Base-by-base conservation (phyloP, 2,113 vertebrate genomes). In the Ceratotherium simum region DNA sequence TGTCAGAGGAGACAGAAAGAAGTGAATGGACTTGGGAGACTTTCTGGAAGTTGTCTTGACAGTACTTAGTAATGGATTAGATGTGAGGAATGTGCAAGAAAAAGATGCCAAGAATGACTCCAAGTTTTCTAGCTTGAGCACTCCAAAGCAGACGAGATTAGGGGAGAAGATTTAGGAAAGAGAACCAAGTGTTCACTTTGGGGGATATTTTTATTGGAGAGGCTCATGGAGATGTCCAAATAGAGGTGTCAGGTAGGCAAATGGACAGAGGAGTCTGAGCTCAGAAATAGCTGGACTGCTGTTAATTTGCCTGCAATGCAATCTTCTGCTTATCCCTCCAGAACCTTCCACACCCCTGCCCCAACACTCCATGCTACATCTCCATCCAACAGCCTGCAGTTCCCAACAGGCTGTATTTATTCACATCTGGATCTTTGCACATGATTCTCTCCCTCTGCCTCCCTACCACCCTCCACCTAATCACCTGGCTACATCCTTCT, bases 331-430 rank as follows among this genome's bases (percentile, higher is more conserved):
- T 29, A 25, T 39, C 48, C 54, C 27, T 33, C 62, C 4, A 33
- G 46, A 86, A 10, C 69, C 4, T 4, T 13, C 20, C 31, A 27
- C 23, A 14, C 33, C 31, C 21, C 27, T 31, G 4, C 18, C 33
- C 39, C 14, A 6, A 25, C 1, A 20, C 20, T 75, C 51, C 16
- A 36, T 2, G 3, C 51, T 62, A 0, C 5, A 1, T 4, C 42
- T 33, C n/a, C 18, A 3, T 4, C 25, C 13, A 58, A 39, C 0
- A 2, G n/a, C 33, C 48, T 16, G 13, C 18, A 29, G 21, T 23
- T 90, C 31, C 46, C 65, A 25, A 0, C 4, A 58, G 42, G 14
- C 27, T 4, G 0, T 29, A 8, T 31, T 81, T 31, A 21, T 76
- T 14, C 7, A 29, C 9, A 5, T 54, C 39, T 79, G 18, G 8